Evolutionary conservation across 35 echinoderm and acorn worm species (phyloP), one percentile per base, ranked within the genome.

Genomic region (Lytechinus pictus): DNA sequence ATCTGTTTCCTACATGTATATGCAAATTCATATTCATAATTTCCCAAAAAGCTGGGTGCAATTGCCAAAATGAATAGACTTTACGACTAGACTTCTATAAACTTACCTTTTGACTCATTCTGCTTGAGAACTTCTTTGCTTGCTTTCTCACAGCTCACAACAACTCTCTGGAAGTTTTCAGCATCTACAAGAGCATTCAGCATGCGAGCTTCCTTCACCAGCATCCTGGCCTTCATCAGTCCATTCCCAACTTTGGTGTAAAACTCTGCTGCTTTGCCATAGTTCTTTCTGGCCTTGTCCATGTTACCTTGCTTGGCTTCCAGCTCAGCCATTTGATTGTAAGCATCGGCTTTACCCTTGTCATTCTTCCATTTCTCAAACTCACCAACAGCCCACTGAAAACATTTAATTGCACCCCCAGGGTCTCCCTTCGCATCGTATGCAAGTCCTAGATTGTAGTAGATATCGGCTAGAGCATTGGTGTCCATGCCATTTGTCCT

Each of bases 371-470:
- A 93, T 54, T 93, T 93, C 21, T 93, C 92, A 55, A 93, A 93
- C 54, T 93, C 92, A 10, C 19, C 92, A n/a, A 93, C 54, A 27
- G 92, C 92, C 92, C 92, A 93, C 11, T 57, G 10, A 54, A 93
- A 93, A n/a, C 92, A 93, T 27, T 93, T 93, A 21, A 93, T 93
- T 54, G 92, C 92, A 14, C 92, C 57, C 9, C n/a, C 21, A 10
- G 92, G 5, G 92, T 93, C 92, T 27, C 92, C 54, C 52, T 93
- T 93, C 8, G 92, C 92, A 93, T 93, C 54, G 55, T 93, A 93
- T n/a, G 92, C 92, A 5, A 93, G n/a, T 55, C 92, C 92, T n/a
- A 93, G 92, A 57, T 93, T 93, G 92, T 93, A 93, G 92, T 93
- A 93, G 92, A 93, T 93, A 10, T 93, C 92, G 6, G 92, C 92